Conservation (phyloP, 2,113 vertebrate species). For the Corvus moneduloides region DNA sequence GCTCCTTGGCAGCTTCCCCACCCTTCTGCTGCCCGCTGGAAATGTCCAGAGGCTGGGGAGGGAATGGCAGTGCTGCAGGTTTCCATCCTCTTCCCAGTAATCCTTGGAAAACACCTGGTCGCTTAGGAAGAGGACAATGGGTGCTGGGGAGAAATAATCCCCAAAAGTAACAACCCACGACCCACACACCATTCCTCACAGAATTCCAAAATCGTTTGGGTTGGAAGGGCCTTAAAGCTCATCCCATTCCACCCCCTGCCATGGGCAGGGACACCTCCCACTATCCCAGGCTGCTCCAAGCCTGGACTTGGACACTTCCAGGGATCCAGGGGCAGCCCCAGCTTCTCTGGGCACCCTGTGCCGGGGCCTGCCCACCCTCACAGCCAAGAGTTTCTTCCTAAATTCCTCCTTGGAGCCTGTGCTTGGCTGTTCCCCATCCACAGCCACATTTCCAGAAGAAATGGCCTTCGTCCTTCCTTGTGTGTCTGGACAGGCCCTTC, state of each 20-base stretch:
- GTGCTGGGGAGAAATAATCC: neutral
- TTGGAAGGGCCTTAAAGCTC: neutral
- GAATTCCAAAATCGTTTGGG: neutral
- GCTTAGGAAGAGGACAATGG: accelerated
- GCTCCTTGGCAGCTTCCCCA: neutral
- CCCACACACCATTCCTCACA: neutral
- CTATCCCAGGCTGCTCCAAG: accelerated
- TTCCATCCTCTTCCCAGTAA: neutral
- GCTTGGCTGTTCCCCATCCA: neutral
- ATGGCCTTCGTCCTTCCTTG: neutral
- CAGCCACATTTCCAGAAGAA: neutral
- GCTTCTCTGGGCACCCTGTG: neutral
- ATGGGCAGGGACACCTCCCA: neutral
- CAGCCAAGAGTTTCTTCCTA: neutral
- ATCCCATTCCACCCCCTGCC: neutral
- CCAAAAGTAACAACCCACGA: neutral
- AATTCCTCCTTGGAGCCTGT: neutral
- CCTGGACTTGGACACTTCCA: accelerated
- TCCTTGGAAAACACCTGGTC: neutral
- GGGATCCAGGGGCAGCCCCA: neutral
- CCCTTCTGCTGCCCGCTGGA: neutral
- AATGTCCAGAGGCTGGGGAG: neutral
- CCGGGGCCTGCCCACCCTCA: accelerated
- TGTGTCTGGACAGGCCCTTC: neutral
- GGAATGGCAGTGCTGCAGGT: neutral